Base-by-base conservation (phyloP, 2,888 invertebrate species). In the Drosophila multiciliata region DNA sequence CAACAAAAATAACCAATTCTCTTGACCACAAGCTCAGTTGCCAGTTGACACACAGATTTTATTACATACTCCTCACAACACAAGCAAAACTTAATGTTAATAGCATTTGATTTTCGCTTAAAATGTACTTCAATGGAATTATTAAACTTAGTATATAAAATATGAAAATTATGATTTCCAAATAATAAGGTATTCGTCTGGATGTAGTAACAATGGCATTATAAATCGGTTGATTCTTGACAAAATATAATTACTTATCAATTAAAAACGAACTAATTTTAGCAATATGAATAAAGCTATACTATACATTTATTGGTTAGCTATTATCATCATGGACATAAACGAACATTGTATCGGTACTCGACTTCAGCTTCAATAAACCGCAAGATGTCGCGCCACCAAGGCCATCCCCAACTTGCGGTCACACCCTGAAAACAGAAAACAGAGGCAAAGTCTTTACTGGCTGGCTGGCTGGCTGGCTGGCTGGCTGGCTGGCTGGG, bases 401-500 rank as follows among this genome's bases (percentile, higher is more conserved):
- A 40, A 58, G n/a, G 17, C 23, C 35, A 54, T 53, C 38, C 15
- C 20, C 52, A 36, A 23, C 9, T 42, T 11, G 26, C 29, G 38
- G 2, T 40, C n/a, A 9, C 57, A 23, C 42, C 26, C n/a, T 26
- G 20, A 59, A 65, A 52, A 32, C 33, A 26, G 12, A 42, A 26
- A 52, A 32, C 33, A 26, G 12, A 42, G 20, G 11, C 15, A 15
- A 42, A 42, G 35, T 60, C 53, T 12, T 42, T 53, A 17, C 17
- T 64, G 64, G 29, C 42, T 68, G 60, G 29, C 55, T 66, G 75
- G 63, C n/a, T n/a, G n/a, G n/a, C n/a, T n/a, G n/a, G n/a, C n/a
- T n/a, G n/a, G n/a, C n/a, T n/a, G n/a, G n/a, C 17, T 64, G 64
- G 29, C 42, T 68, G 60, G 29, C 55, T 66, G 75, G 63, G 17